phyloP scores from a whole-genome alignment of 2,113 vertebrate species.

The Rousettus leschenaultii region DNA sequence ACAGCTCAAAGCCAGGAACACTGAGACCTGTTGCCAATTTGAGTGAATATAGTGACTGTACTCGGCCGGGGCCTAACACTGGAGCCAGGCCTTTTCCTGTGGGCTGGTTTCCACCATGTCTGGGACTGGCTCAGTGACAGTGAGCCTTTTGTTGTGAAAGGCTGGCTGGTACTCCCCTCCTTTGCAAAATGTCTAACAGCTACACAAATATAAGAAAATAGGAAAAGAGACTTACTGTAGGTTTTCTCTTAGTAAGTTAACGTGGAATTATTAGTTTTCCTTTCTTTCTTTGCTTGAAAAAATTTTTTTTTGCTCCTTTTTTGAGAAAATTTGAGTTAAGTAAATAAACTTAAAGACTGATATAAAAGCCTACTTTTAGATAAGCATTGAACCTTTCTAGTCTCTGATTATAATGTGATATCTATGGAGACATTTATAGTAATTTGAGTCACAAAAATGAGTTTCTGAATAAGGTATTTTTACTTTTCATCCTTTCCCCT shows the following conservation, averaged over 20 bases:
- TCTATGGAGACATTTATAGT: background rate
- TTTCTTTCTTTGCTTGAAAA: background rate
- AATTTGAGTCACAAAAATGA: slow-evolving; percentile 45
- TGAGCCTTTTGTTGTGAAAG: slow-evolving; percentile 95
- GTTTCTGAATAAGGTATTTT: slow-evolving; percentile 38
- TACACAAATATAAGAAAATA: slow-evolving; percentile 97
- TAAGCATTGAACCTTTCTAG: slow-evolving; percentile 48
- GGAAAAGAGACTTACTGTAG: slow-evolving; percentile 90
- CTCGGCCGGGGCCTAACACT: slow-evolving; percentile 86
- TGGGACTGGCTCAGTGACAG: slow-evolving; percentile 97
- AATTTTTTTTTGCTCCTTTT: background rate
- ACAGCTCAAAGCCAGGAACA: slow-evolving; percentile 88
- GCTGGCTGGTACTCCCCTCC: slow-evolving; percentile 86
- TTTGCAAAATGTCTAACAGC: slow-evolving; percentile 87
- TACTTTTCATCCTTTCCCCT: slow-evolving; percentile 31
- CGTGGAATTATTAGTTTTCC: slow-evolving; percentile 82
- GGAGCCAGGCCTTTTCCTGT: slow-evolving; percentile 99
- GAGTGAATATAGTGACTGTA: slow-evolving; percentile 97
- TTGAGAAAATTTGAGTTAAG: slow-evolving; percentile 72
- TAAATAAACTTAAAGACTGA: slow-evolving; percentile 60
- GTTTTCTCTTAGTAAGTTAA: slow-evolving; percentile 86
- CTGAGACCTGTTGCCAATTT: slow-evolving; percentile 92
- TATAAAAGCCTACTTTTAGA: slow-evolving; percentile 49
- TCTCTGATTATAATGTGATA: background rate
- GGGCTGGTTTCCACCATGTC: slow-evolving; percentile 94